Conservation (phyloP, 2,113 vertebrate species). For the Microtus pennsylvanicus region DNA sequence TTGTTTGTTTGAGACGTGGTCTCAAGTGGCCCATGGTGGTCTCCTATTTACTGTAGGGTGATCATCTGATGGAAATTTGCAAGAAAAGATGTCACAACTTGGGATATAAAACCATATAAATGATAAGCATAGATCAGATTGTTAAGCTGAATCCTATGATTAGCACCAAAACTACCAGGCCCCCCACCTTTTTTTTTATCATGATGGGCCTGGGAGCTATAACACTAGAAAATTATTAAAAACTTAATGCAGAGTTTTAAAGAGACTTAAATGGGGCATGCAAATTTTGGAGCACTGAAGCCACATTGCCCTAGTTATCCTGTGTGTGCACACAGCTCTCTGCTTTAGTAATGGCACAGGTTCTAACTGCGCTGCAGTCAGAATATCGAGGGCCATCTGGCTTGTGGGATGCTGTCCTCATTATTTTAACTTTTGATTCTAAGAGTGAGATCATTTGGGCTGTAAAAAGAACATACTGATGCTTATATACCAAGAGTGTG, state of each 20-base stretch:
- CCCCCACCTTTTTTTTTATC: background rate
- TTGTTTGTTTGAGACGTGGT: background rate
- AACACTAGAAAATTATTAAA: background rate
- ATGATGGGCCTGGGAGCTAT: background rate
- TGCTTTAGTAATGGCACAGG: background rate
- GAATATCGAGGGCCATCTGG: background rate
- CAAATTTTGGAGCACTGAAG: background rate
- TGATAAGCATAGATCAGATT: background rate
- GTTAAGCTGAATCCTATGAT: background rate
- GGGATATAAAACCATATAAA: background rate
- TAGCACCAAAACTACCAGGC: background rate
- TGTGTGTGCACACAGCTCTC: background rate
- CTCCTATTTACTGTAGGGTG: background rate
- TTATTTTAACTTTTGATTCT: background rate
- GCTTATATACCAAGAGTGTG: background rate
- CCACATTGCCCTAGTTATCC: background rate
- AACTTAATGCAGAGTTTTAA: background rate
- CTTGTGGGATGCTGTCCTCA: constrained; percentile 16
- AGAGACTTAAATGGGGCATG: background rate
- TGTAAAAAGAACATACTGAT: constrained; percentile 19
- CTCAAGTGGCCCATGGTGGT: background rate
- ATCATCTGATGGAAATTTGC: background rate
- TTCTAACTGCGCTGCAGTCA: background rate
- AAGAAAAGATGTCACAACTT: background rate
- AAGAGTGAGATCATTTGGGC: background rate